Evolutionary conservation across 2,888 invertebrate genomes (phyloP), one percentile per base, ranked within the genome.

Genomic region (Trachelus tabidus): DNA sequence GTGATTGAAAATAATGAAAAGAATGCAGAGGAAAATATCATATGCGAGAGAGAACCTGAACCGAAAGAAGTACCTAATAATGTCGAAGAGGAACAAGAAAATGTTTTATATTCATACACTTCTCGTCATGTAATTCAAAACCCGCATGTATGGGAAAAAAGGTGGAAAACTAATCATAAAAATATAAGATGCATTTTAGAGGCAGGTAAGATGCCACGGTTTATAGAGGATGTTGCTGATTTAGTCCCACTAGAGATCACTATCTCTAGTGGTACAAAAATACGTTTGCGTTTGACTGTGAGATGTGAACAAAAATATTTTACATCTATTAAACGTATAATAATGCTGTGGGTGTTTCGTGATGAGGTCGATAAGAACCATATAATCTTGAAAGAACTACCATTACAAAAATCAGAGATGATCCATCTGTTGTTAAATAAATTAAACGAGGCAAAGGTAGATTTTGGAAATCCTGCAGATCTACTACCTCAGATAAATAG

Each of bases 381-480:
- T 35, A 71, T 78, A 15, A 35, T 76, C 23, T 34, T 35, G 0
- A 71, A 69, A 9, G 71, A 56, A 75, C 12, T 78, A 12, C 73
- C 78, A 9, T 69, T 31, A 3, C 35, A 15, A 9, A 78, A 31
- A n/a, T 4, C 15, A 6, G 73, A 37, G 3, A 73, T 78, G 12
- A 30, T 76, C 12, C 30, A 78, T 56, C 11, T 78, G 3, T 73
- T 93, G 31, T 89, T 79, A 40, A 89, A 85, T 74, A 92, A 92
- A 12, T 85, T 93, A 3, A 89, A 91, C 30, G 92, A 92, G 1
- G 85, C 93, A 37, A 91, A 92, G 30, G 87, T 91, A 78, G 90
- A 94, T 77, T 83, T 92, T 6, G 94, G 94, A 12, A 93, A 94
- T 83, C 94, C 93, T 0, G 91, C 91, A 78, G 87, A 89, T 4